These are phyloP conservation scores for Andrena chrysosceles DNA, from an alignment of 2,888 invertebrate species.

Conservation along the genomic window DNA sequence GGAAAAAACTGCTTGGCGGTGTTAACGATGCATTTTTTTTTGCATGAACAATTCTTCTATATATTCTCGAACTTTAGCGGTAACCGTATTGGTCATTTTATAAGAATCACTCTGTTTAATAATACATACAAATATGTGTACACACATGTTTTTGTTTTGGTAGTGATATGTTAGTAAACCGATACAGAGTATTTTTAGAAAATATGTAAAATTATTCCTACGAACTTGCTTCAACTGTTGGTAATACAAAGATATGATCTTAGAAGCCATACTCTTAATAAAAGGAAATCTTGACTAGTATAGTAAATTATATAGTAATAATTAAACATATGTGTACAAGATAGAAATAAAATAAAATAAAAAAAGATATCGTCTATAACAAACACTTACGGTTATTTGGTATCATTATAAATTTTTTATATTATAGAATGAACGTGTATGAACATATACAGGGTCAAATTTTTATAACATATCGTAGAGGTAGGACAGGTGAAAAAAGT, in stretches of 20 bases:
- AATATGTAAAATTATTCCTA: conserved; percentile 20
- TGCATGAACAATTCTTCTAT: neutral
- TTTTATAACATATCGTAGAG: neutral
- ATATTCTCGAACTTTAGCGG: neutral
- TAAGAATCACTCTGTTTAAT: conserved; percentile 27
- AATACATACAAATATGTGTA: conserved; percentile 32
- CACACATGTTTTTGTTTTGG: conserved; percentile 15
- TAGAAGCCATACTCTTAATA: conserved; percentile 32
- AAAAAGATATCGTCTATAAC: conserved; percentile 62
- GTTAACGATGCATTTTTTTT: neutral
- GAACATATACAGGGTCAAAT: neutral
- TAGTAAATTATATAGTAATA: conserved; percentile 65
- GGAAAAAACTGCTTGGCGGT: neutral
- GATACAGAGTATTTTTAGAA: conserved; percentile 4
- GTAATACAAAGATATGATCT: conserved; percentile 26
- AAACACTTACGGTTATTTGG: conserved; percentile 72
- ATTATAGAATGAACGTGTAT: conserved; percentile 18
- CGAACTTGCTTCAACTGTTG: conserved; percentile 16
- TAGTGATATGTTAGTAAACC: conserved; percentile 35
- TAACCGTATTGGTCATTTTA: neutral
- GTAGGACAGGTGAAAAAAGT: too few relatives aligned
- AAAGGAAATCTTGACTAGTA: conserved; percentile 69
- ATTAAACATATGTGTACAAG: conserved; percentile 47
- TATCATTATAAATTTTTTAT: conserved; percentile 63
- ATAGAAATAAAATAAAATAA: conserved; percentile 66